Conservation (phyloP, 2,113 vertebrate species). For the Okapia johnstoni region DNA sequence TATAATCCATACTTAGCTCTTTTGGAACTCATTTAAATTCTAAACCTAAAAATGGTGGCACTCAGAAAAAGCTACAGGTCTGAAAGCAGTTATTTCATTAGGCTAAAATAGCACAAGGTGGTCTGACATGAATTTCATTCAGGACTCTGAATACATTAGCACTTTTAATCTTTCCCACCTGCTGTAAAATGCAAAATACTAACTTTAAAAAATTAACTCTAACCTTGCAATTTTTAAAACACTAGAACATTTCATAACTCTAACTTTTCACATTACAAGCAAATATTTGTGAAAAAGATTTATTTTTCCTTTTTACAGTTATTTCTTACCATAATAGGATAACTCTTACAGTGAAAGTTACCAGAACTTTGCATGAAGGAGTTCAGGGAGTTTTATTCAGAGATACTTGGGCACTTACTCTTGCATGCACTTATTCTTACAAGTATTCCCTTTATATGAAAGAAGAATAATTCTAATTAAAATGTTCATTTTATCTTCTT, state of each 20-base stretch:
- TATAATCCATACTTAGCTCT: slow-evolving; percentile 40
- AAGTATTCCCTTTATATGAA: background rate
- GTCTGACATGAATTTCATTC: slow-evolving; percentile 55
- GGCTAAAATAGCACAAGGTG: slow-evolving; percentile 59
- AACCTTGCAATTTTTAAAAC: slow-evolving; percentile 18
- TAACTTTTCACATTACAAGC: background rate
- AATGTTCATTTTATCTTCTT: slow-evolving; percentile 5
- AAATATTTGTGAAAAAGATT: background rate
- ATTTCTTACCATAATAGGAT: background rate
- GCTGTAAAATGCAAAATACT: slow-evolving; percentile 40
- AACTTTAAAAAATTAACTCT: background rate
- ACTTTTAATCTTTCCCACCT: slow-evolving; percentile 68
- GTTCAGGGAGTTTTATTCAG: background rate
- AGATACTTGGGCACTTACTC: background rate
- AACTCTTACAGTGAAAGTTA: background rate
- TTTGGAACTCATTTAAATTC: slow-evolving; percentile 62
- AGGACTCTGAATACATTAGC: slow-evolving; percentile 68
- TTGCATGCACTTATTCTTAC: background rate
- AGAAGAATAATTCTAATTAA: slow-evolving; percentile 23
- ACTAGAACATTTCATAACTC: background rate
- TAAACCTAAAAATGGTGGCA: slow-evolving; percentile 42
- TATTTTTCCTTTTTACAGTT: background rate
- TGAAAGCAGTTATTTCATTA: slow-evolving; percentile 57
- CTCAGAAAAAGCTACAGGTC: slow-evolving; percentile 37
- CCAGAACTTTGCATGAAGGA: background rate